phyloP scores from a whole-genome alignment of 2,797 vertebrate species.

The Cheirogaleus major region DNA sequence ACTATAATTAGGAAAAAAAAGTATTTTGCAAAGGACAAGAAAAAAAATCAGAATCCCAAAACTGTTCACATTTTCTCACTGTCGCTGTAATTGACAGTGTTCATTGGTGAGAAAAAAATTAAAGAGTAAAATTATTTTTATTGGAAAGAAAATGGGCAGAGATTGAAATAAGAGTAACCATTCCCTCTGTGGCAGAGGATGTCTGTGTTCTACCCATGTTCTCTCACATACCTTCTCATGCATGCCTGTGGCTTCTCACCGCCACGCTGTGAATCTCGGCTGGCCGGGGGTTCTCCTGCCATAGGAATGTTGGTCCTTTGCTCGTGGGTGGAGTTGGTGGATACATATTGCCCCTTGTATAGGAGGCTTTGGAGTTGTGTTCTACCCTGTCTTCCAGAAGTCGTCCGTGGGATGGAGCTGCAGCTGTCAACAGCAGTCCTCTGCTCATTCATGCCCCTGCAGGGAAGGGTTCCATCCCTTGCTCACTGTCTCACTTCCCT shows the following conservation, averaged over 20 bases:
- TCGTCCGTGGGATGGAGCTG: background rate
- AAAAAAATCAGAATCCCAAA: background rate
- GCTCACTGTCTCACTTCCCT: fast-evolving
- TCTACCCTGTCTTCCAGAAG: background rate
- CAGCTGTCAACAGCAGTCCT: too few relatives aligned
- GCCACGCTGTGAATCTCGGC: too few relatives aligned
- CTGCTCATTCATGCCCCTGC: fast-evolving
- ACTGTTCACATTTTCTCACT: background rate
- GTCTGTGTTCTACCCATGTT: fast-evolving
- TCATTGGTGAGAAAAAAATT: background rate
- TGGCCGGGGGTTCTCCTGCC: background rate
- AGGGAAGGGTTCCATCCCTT: background rate
- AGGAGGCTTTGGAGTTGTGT: background rate
- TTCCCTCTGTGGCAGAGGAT: background rate
- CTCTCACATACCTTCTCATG: too few relatives aligned
- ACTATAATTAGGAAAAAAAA: background rate
- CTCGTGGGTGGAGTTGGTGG: background rate
- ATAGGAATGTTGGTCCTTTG: background rate
- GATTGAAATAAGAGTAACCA: background rate
- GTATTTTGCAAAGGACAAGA: background rate
- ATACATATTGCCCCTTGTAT: fast-evolving
- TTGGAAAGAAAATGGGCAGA: background rate
- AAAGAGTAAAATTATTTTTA: background rate
- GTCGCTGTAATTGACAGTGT: background rate
- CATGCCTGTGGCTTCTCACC: background rate